These are phyloP conservation scores for Oryzias javanicus DNA, from an alignment of 2,113 vertebrate genomes.

Conservation along the genomic window DNA sequence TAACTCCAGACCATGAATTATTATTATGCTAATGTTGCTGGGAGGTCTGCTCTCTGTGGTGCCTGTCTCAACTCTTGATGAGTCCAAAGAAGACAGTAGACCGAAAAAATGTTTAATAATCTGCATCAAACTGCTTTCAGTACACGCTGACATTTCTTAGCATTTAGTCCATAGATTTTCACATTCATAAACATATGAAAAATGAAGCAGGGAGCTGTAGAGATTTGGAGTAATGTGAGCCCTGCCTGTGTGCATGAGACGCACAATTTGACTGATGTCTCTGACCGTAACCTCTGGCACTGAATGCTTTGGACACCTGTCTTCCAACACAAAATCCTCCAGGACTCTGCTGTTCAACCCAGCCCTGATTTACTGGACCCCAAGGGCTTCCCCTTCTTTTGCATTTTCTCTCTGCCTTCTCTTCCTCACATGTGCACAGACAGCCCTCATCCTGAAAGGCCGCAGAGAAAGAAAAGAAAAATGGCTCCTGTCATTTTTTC, in stretches of 20 bases:
- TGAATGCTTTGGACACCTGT: conserved; percentile 69
- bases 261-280: conserved; percentile 50
- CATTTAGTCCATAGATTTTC: conserved; percentile 54
- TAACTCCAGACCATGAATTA: conserved; percentile 44
- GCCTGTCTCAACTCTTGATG: conserved; percentile 27
- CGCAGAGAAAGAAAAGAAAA: conserved; percentile 60
- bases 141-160: conserved; percentile 31
- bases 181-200: conserved; percentile 49
- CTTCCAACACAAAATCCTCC: conserved; percentile 58
- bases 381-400: conserved; percentile 42
- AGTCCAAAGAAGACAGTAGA: conserved; percentile 48
- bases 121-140: conserved; percentile 60
- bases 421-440: conserved; percentile 9
- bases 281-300: conserved; percentile 60
- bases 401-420: conserved; percentile 26
- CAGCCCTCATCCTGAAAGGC: conserved; percentile 57
- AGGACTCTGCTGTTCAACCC: conserved; percentile 53
- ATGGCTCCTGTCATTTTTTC: conserved; percentile 70
- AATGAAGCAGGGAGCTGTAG: conserved; percentile 27
- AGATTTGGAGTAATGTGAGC: conserved; percentile 46
- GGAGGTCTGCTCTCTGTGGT: conserved; percentile 31
- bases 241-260: conserved; percentile 10
- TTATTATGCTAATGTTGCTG: conserved; percentile 61
- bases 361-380: conserved; percentile 69
- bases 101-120: conserved; percentile 52